Evolutionary conservation across 1,140 invertebrate genomes (phyloP), one percentile per base, ranked within the genome.

Genomic region (Phortica variegata): DNA sequence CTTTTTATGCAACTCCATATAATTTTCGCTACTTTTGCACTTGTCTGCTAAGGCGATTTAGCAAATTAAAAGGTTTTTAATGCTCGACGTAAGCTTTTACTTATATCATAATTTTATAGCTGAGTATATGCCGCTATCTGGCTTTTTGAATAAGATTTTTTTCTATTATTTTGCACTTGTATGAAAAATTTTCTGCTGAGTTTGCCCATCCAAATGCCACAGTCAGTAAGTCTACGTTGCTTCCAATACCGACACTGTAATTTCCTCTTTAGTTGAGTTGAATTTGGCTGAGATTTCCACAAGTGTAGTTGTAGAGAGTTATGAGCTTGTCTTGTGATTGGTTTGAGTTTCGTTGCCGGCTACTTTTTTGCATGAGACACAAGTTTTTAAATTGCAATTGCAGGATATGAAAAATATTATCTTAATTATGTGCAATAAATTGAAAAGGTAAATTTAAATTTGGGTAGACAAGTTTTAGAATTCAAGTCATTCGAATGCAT

Each of bases 1-100:
- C 62, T 61, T 62, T 40, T 63, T 68, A 59, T 63, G 59, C 45
- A 37, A 55, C 58, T 56, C 23, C 38, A 37, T 49, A n/a, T n/a
- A 10, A 10, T 26, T 26, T 26, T 6, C 21, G 36, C 47, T 52
- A 39, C 37, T 26, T 26, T 26, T 26, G 5, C 23, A 26, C 10
- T 26, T 54, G 69, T 73, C 70, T 73, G 70, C 70, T 56, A 73
- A 73, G 70, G 69, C 70, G 70, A 73, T 73, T 73, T 73, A 73
- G 65, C 70, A 73, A 73, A 73, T 73, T 73, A 73, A 73, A 73
- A 73, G 65, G 70, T 59, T 73, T 73, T 73, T 73, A 73, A 73
- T 73, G 70, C 70, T 61, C 70, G 70, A 62, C 70, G 70, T 63
- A 61, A 47, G 61, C 65, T 69, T 61, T 60, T 57, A 65, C 61